These are phyloP conservation scores for Acromyrmex echinatior DNA, from an alignment of 1,140 invertebrate species.

Conservation along the genomic window DNA sequence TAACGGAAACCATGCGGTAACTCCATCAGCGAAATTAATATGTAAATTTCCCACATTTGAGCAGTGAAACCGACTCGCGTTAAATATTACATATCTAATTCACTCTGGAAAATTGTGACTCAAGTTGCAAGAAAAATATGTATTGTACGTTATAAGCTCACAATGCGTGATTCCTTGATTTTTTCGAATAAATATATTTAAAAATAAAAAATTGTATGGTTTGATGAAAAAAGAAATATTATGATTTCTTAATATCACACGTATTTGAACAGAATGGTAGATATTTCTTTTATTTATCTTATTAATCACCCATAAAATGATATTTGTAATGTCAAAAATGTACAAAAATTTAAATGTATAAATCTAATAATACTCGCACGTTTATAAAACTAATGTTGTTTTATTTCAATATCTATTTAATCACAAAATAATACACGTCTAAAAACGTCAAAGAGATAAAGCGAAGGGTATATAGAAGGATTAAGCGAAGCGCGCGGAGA, in stretches of 20 bases:
- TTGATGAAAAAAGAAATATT: background rate
- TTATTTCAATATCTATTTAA: conserved; percentile 13
- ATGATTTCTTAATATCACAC: background rate
- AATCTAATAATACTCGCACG: background rate
- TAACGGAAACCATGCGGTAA: conserved; percentile 3
- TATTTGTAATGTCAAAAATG: background rate
- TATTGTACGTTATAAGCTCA: background rate
- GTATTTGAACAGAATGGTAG: background rate
- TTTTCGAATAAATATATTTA: background rate
- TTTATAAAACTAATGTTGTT: background rate
- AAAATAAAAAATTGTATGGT: background rate
- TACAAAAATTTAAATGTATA: background rate
- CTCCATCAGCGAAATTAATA: conserved; percentile 20
- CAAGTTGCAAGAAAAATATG: background rate
- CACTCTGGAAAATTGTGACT: background rate
- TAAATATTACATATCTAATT: conserved; percentile 1
- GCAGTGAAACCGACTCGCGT: background rate
- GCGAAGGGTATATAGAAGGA: background rate
- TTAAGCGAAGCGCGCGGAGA: background rate
- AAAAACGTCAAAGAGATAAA: conserved; percentile 19
- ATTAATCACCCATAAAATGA: background rate
- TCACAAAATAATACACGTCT: background rate
- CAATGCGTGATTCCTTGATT: background rate
- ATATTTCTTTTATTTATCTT: background rate
- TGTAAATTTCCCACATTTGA: background rate